These are phyloP conservation scores for Geopemphigus sp. DNA, from an alignment of 1,140 invertebrate genomes.

Conservation along the genomic window DNA sequence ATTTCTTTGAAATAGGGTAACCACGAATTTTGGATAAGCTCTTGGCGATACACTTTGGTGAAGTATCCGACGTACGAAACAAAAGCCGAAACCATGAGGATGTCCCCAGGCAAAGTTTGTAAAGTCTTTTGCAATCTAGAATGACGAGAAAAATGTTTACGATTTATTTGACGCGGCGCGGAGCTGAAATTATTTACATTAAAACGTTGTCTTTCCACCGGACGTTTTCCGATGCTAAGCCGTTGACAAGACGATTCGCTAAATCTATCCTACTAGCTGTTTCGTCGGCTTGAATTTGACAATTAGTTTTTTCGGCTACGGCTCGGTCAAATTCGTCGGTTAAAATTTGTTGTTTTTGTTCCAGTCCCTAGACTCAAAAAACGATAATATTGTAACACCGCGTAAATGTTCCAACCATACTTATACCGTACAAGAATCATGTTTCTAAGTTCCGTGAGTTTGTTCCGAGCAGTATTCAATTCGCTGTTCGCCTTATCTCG, in stretches of 20 bases:
- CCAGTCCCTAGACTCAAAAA: slow-evolving; percentile 63
- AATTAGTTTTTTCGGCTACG: slow-evolving; percentile 80
- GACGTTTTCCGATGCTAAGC: slow-evolving; percentile 88
- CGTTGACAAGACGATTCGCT: slow-evolving; percentile 88
- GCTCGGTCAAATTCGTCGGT: slow-evolving; percentile 81
- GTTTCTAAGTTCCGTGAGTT: slow-evolving; percentile 65
- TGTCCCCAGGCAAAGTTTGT: slow-evolving; percentile 83
- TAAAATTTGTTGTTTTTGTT: slow-evolving; percentile 72
- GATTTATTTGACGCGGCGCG: neutral
- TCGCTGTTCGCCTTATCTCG: slow-evolving; percentile 82
- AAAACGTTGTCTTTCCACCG: slow-evolving; percentile 75
- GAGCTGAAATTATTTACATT: slow-evolving; percentile 55
- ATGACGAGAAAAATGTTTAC: slow-evolving; percentile 9
- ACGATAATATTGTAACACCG: neutral
- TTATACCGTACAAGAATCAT: slow-evolving; percentile 41
- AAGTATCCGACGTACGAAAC: slow-evolving; percentile 95
- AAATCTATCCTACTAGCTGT: slow-evolving; percentile 83
- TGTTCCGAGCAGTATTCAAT: slow-evolving; percentile 74
- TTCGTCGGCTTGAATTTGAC: slow-evolving; percentile 80
- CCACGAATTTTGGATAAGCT: slow-evolving; percentile 80
- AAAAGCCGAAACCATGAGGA: slow-evolving; percentile 85
- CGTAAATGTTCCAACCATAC: neutral
- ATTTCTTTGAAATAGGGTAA: slow-evolving; percentile 67
- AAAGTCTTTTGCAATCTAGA: slow-evolving; percentile 61
- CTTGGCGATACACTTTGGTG: slow-evolving; percentile 76